Base-by-base conservation (phyloP, 1,140 invertebrate genomes). In the Temnothorax nylanderi region DNA sequence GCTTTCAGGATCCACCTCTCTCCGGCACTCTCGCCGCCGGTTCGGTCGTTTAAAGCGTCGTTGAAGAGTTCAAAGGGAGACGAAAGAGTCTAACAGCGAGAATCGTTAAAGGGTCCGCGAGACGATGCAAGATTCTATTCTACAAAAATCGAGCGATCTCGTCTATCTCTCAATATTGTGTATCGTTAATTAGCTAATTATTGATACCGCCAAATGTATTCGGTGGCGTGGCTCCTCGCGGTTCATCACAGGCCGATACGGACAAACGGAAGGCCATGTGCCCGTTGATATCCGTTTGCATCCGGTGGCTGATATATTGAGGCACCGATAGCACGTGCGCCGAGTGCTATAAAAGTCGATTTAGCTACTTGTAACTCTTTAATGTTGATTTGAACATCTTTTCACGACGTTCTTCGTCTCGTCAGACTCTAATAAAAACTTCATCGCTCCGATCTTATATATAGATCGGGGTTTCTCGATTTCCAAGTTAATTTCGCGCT, bases 41-140 rank as follows among this genome's bases (percentile, higher is more conserved):
- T 60, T 78, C 71, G 76, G 26, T 32, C 62, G 60, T 49, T 69
- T 72, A 71, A 56, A 56, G 62, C 44, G 34, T 86, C 62, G 47
- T 60, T 56, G 41, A 82, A 34, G 78, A 89, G 26, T 89, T 85
- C 81, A 77, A 76, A 89, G 56, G 47, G 62, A 67, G 74, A 85
- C 65, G 51, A 84, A 72, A 88, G 58, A 77, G 16, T 64, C n/a
- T 90, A 90, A 90, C 87, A 90, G 81, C 44, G 58, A 88, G 80
- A 86, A 90, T 88, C 47, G 18, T 88, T 89, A 58, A 47, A 77
- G 69, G 47, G n/a, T 32, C n/a, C 67, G 54, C 56, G 32, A 54
- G 32, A 76, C 74, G 60, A 54, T 56, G 74, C 56, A 64, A 11
- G 5, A 7, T 49, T 84, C 69, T 84, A 84, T 18, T 21, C 54